These are phyloP conservation scores for Phlogophora meticulosa DNA, from an alignment of 2,888 invertebrate species.

Conservation along the genomic window DNA sequence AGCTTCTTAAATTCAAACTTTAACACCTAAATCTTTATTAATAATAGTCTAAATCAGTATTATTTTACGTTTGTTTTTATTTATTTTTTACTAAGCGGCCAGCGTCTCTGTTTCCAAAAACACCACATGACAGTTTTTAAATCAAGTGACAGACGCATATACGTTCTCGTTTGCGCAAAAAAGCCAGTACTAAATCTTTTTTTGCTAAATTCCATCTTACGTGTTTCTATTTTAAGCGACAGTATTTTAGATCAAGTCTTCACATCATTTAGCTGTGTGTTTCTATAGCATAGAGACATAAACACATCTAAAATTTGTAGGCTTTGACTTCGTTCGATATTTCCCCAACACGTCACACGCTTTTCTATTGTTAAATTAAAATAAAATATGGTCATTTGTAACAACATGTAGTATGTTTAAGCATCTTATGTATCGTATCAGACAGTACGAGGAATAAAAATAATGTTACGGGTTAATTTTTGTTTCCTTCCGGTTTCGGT, in stretches of 20 bases:
- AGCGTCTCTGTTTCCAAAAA: not conserved
- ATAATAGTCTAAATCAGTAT: not conserved
- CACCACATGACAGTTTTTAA: not conserved
- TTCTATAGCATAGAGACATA: constrained; percentile 42
- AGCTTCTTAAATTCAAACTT: too few relatives aligned
- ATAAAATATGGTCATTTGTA: constrained; percentile 25
- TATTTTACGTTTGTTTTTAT: not conserved
- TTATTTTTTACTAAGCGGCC: not conserved
- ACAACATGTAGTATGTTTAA: not conserved
- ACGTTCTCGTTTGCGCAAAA: constrained; percentile 13
- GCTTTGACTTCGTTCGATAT: constrained; percentile 45
- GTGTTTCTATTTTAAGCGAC: constrained; percentile 46
- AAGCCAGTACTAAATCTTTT: not conserved
- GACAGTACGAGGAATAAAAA: not conserved
- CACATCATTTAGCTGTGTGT: constrained; percentile 46
- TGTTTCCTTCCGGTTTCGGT: not conserved
- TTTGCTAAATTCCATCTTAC: constrained; percentile 29
- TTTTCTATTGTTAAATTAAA: constrained; percentile 49
- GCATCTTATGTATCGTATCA: not conserved
- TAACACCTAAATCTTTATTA: too few relatives aligned
- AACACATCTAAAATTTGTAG: constrained; percentile 43
- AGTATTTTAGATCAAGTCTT: constrained; percentile 45
- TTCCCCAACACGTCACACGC: constrained; percentile 39
- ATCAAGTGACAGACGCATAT: not conserved
- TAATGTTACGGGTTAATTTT: not conserved